These are phyloP conservation scores for Girardinichthys multiradiatus DNA, from an alignment of 2,113 vertebrate genomes.

Conservation along the genomic window DNA sequence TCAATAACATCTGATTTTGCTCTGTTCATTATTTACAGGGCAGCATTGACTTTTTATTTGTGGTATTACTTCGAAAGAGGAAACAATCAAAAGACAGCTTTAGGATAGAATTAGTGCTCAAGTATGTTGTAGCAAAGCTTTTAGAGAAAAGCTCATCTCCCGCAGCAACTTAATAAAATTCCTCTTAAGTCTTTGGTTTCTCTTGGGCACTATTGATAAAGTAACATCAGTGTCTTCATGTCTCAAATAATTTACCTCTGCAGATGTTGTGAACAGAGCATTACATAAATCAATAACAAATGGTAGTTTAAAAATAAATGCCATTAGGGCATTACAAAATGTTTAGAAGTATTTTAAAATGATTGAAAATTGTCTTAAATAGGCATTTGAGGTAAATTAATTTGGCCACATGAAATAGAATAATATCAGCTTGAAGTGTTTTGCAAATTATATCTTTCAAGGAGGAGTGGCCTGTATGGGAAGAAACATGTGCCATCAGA, in stretches of 20 bases:
- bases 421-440: no score
- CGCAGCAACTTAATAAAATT: constrained; percentile 12
- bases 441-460: no score
- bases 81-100: constrained; percentile 47
- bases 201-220: constrained; percentile 50
- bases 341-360: constrained; percentile 54
- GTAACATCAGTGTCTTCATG: constrained; percentile 50
- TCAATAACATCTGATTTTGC: constrained; percentile 55
- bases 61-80: constrained; percentile 29
- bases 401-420: neutral
- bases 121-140: constrained; percentile 12
- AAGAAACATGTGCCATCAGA: no score
- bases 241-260: constrained; percentile 59
- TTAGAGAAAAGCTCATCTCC: constrained; percentile 35
- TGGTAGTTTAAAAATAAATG: neutral
- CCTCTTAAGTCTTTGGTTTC: constrained; percentile 44
- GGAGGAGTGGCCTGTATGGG: no score
- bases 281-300: constrained; percentile 3
- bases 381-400: neutral
- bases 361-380: constrained; percentile 9
- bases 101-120: constrained; percentile 36
- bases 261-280: constrained; percentile 66
- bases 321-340: constrained; percentile 65
- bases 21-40: constrained; percentile 57
- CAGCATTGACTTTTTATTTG: constrained; percentile 39